These are phyloP conservation scores for Holcopasites calliopsidis DNA, from an alignment of 1,140 invertebrate genomes.

Conservation along the genomic window DNA sequence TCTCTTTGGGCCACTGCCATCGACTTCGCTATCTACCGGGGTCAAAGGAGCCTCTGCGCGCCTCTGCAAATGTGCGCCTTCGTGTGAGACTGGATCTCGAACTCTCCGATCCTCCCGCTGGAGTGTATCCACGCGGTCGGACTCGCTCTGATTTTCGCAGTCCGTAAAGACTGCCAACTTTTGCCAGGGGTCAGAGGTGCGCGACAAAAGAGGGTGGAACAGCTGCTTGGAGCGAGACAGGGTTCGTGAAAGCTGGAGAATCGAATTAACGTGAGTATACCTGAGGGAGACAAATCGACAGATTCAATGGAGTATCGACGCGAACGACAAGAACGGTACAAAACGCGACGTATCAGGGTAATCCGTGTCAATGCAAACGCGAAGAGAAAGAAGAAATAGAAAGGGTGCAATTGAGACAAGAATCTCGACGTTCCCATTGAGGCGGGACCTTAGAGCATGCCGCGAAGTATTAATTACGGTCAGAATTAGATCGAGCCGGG, in stretches of 20 bases:
- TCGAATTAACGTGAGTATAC: neutral
- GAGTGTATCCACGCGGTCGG: neutral
- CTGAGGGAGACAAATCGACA: no score
- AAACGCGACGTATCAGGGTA: no score
- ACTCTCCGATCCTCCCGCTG: neutral
- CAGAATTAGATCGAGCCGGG: conserved; percentile 17
- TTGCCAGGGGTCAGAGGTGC: neutral
- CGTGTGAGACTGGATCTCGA: conserved; percentile 38
- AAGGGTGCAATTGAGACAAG: neutral
- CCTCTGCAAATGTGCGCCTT: conserved; percentile 1
- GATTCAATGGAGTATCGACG: no score
- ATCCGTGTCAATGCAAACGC: no score
- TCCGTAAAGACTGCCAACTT: conserved; percentile 8
- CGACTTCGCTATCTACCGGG: conserved; percentile 64
- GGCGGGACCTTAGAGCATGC: neutral
- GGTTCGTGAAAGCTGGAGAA: neutral
- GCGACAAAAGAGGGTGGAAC: neutral
- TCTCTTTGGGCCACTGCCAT: conserved; percentile 77
- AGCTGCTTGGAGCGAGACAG: neutral
- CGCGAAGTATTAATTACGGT: conserved; percentile 29
- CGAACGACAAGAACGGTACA: no score
- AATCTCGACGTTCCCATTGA: neutral
- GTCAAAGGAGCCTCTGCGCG: conserved; percentile 57
- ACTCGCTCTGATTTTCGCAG: conserved; percentile 2
- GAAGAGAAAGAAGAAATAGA: neutral